Percentiles rank a stretch among this genome's conserved stretches.
Conservation (phyloP, 2,113 vertebrate genomes). For the Coregonus clupeaformis region DNA sequence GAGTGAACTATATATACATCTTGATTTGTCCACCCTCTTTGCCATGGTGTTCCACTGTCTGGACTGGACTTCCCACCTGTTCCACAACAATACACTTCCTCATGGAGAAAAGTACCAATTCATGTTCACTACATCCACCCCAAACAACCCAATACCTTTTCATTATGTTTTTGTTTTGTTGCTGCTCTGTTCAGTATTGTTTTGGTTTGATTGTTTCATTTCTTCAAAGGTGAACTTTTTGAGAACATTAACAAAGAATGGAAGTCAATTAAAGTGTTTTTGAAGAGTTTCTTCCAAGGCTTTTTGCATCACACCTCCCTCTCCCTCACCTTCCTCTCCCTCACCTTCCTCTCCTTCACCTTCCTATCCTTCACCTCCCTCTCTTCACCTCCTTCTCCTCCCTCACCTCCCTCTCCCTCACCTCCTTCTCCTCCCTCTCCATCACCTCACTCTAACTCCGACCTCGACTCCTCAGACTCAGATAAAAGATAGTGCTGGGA, state of each 20-base stretch:
- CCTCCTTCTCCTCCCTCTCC: too few relatives aligned
- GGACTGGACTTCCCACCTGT: background rate
- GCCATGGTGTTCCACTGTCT: too few relatives aligned
- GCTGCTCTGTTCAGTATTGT: background rate
- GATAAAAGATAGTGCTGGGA: too few relatives aligned
- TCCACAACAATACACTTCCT: background rate
- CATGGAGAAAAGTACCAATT: background rate
- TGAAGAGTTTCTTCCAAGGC: background rate
- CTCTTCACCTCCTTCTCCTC: background rate
- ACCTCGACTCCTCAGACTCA: too few relatives aligned
- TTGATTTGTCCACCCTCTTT: too few relatives aligned
- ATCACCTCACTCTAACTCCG: too few relatives aligned
- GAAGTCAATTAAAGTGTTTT: background rate
- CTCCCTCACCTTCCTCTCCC: background rate
- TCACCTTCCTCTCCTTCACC: background rate
- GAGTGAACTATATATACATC: too few relatives aligned
- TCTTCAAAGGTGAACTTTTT: conserved; percentile 6
- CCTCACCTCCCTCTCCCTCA: too few relatives aligned
- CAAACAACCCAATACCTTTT: background rate
- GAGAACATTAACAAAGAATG: background rate
- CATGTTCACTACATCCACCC: background rate
- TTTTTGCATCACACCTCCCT: background rate
- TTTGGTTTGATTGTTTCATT: conserved; percentile 22
- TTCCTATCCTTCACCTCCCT: background rate
- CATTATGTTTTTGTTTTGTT: conserved; percentile 8